phyloP scores from a whole-genome alignment of 2,888 invertebrate species.

The Bruchidius siliquastri region DNA sequence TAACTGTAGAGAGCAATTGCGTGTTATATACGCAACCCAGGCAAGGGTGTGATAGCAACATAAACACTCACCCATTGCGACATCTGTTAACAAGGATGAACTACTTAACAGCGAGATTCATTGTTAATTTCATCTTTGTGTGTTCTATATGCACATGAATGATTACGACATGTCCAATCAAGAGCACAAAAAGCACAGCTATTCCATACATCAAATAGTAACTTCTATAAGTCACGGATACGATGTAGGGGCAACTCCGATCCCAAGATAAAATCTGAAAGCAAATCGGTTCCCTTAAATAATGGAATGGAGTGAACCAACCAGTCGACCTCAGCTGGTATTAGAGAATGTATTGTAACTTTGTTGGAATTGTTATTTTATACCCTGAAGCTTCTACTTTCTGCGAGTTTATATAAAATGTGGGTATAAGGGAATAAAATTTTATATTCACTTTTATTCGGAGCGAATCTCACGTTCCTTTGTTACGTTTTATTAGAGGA shows the following conservation, averaged over 20 bases:
- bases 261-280: slow-evolving; percentile 1
- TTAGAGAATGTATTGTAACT: slow-evolving; percentile 9
- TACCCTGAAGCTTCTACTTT: slow-evolving; percentile 1
- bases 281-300: slow-evolving; percentile 3
- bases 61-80: too few species aligned
- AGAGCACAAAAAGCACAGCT: too few species aligned
- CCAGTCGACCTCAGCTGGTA: slow-evolving; percentile 7
- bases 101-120: too few species aligned
- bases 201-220: too few species aligned
- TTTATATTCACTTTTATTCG: slow-evolving; percentile 6
- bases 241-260: neutral
- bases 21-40: too few species aligned
- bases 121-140: too few species aligned
- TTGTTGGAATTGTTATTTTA: slow-evolving; percentile 9
- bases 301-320: slow-evolving; percentile 3
- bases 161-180: too few species aligned
- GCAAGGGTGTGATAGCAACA: too few species aligned
- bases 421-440: slow-evolving; percentile 3
- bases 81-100: too few species aligned
- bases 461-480: neutral
- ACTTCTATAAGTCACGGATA: neutral
- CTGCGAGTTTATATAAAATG: slow-evolving; percentile 2
- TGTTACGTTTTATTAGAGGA: neutral
- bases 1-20: too few species aligned
- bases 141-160: too few species aligned